A percentile compares a stretch with the other conserved stretches of the same genome.
These are phyloP conservation scores for Channa argus DNA, from an alignment of 2,113 vertebrate species.

Conservation along the genomic window DNA sequence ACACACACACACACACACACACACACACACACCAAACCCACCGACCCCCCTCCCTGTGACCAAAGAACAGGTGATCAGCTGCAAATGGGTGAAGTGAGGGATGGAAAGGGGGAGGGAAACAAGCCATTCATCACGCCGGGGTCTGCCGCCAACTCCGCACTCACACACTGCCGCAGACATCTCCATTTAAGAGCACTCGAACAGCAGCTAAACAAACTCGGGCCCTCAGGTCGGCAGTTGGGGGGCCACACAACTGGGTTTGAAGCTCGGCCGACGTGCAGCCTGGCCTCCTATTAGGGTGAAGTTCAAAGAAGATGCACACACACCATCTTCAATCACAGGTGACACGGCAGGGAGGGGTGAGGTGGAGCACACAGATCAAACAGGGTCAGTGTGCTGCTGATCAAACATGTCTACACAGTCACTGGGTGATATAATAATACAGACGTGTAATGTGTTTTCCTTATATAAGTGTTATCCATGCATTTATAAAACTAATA, in stretches of 20 bases:
- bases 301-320: slow-evolving; percentile 54
- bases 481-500: too few species aligned
- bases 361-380: slow-evolving; percentile 4
- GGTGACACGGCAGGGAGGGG: not conserved
- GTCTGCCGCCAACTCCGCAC: slow-evolving; percentile 19
- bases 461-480: too few species aligned
- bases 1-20: too few species aligned
- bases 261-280: slow-evolving; percentile 15
- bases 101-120: slow-evolving; percentile 17
- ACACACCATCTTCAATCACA: slow-evolving; percentile 40
- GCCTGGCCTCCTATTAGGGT: slow-evolving; percentile 30
- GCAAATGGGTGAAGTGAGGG: slow-evolving; percentile 53
- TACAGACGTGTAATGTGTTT: too few species aligned
- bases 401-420: slow-evolving; percentile 9
- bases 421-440: slow-evolving; percentile 4
- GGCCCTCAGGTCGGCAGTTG: slow-evolving; percentile 45
- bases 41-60: slow-evolving; percentile 66
- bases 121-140: slow-evolving; percentile 60
- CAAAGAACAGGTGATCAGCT: slow-evolving; percentile 73
- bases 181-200: slow-evolving; percentile 65
- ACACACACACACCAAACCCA: slow-evolving; percentile 30
- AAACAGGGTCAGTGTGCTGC: slow-evolving; percentile 20
- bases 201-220: slow-evolving; percentile 68
- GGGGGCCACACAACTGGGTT: slow-evolving; percentile 34
- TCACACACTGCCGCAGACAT: slow-evolving; percentile 39